A percentile compares a stretch with the other conserved stretches of the same genome.
Evolutionary conservation across 1,140 invertebrate species (phyloP).

Genomic region (Olivierus martensii): DNA sequence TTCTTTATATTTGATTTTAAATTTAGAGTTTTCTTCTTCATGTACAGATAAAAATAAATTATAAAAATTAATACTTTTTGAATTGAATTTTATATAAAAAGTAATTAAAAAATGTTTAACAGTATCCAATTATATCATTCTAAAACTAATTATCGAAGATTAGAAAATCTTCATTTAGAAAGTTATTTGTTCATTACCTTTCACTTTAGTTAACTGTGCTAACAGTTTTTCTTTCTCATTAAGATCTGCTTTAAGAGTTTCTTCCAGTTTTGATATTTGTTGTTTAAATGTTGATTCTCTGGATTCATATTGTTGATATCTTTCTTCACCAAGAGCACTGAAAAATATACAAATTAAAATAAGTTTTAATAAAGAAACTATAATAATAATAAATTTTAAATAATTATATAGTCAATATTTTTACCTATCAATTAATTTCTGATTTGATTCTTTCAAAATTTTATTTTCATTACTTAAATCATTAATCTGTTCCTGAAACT

Average conservation of each 20-base stretch:
- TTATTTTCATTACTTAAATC: conserved; percentile 32
- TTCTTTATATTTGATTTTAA: conserved; percentile 33
- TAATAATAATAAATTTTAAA: no score
- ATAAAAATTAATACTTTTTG: no score
- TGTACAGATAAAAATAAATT: no score
- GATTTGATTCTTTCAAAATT: conserved; percentile 35
- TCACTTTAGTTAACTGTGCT: conserved; percentile 29
- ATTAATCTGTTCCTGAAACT: conserved; percentile 30
- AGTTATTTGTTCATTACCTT: conserved; percentile 21
- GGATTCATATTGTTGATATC: conserved; percentile 32
- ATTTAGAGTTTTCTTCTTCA: conserved; percentile 26
- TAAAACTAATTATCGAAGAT: no score
- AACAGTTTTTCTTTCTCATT: conserved; percentile 33
- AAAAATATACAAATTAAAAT: no score
- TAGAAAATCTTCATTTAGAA: no score
- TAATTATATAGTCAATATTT: not conserved
- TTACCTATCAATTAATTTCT: conserved; percentile 33
- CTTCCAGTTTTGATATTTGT: conserved; percentile 35
- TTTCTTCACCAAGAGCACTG: conserved; percentile 34
- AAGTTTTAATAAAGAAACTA: no score
- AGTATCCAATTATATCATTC: no score
- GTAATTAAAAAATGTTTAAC: no score
- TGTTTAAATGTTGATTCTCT: conserved; percentile 32
- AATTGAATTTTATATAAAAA: no score
- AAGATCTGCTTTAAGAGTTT: conserved; percentile 33